phyloP scores from a whole-genome alignment of 2,797 vertebrate genomes.

The Rhinella marina region DNA sequence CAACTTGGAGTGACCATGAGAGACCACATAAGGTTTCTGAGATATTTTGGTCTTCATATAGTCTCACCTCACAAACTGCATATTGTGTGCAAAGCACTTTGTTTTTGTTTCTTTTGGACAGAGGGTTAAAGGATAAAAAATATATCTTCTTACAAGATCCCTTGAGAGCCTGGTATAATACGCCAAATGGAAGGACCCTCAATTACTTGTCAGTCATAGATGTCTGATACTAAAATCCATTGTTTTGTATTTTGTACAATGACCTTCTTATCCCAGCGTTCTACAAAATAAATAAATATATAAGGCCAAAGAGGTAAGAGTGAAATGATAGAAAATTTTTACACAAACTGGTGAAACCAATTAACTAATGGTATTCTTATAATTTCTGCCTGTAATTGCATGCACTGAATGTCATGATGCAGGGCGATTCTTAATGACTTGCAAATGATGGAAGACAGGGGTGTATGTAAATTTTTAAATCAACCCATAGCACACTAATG shows the following conservation, averaged over 20 bases:
- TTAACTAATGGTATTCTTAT: slow-evolving; percentile 62
- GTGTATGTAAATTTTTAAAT: slow-evolving; percentile 45
- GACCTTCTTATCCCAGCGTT: slow-evolving; percentile 41
- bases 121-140: neutral
- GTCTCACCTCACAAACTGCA: neutral
- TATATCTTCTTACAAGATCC: neutral
- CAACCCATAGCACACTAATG: slow-evolving; percentile 42
- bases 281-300: slow-evolving; percentile 47
- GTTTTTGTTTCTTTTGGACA: neutral
- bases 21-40: neutral
- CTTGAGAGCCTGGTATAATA: neutral
- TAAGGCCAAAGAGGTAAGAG: slow-evolving; percentile 24
- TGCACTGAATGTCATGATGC: slow-evolving; percentile 52
- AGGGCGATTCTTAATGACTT: slow-evolving; percentile 58
- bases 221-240: slow-evolving; percentile 22
- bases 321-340: slow-evolving; percentile 42
- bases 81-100: neutral
- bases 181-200: neutral
- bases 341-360: slow-evolving; percentile 58
- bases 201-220: slow-evolving; percentile 14
- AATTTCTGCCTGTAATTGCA: slow-evolving; percentile 57
- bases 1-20: neutral
- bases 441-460: slow-evolving; percentile 57
- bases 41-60: neutral
- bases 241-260: slow-evolving; percentile 10